phyloP scores from a whole-genome alignment of 1,140 invertebrate species.

The Ctenoplectra terminalis region DNA sequence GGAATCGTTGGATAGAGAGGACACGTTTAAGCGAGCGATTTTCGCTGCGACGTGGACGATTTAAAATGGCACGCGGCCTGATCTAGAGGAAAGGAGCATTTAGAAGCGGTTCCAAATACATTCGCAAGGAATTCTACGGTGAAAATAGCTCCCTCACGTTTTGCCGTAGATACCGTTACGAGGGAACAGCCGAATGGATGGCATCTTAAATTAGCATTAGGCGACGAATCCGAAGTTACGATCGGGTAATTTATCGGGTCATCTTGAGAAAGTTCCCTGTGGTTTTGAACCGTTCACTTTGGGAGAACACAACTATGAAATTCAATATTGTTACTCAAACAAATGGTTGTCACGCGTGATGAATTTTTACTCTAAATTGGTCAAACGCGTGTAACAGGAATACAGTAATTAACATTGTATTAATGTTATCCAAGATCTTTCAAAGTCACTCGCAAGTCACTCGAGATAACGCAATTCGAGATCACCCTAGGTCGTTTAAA shows the following conservation, averaged over 20 bases:
- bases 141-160: conserved; percentile 51
- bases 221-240: conserved; percentile 71
- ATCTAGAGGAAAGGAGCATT: conserved; percentile 7
- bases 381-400: too few species aligned
- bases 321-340: too few species aligned
- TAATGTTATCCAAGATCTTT: too few species aligned
- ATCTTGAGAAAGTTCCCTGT: too few species aligned
- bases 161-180: conserved; percentile 76
- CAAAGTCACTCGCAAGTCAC: too few species aligned
- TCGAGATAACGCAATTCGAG: background rate
- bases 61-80: background rate
- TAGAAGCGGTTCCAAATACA: conserved; percentile 29
- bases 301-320: background rate
- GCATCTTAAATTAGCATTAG: conserved; percentile 75
- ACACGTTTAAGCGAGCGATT: background rate
- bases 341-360: too few species aligned
- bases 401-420: too few species aligned
- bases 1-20: background rate
- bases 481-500: too few species aligned
- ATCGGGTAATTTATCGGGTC: conserved; percentile 57
- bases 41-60: conserved; percentile 19
- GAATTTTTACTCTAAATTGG: too few species aligned
- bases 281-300: background rate
- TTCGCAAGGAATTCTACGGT: conserved; percentile 30
- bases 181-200: conserved; percentile 53